Base-by-base conservation (phyloP, 2,888 invertebrate species). In the Rotaria socialis region DNA sequence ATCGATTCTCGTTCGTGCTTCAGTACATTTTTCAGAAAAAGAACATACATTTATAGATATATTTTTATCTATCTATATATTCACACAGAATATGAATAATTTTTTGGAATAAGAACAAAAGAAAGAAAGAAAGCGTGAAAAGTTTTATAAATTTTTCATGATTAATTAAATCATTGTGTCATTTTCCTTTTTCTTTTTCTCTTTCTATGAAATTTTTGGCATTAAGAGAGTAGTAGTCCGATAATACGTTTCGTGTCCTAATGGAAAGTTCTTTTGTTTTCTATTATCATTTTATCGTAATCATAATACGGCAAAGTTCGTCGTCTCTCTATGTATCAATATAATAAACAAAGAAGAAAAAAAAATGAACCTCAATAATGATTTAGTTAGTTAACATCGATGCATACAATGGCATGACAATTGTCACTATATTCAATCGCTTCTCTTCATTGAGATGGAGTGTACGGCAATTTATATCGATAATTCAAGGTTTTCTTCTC, bases 401-500 rank as follows among this genome's bases (percentile, higher is more conserved):
- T 67, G 27, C 6, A 27, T 41, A 35, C 41, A 35, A 41, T 35
- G 16, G 14, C 35, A 67, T 67, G 67, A 67, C 67, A 67, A 67
- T 67, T 35, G n/a, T 67, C 35, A 67, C 35, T 35, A 24, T 67
- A 24, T 24, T 22, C 56, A 56, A 56, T 24, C 24, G 56, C 24
- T 56, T 56, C 56, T 56, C 56, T 56, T 41, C 11, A 67, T 67
- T 67, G 35, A 67, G 67, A 67, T 67, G 1, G 16, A 67, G 67
- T 67, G 16, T 35, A 67, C 67, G 67, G 35, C 67, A 67, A 60
- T 19, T 67, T 67, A 14, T 27, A 67, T 27, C 41, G 67, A 67
- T 67, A 67, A 67, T 67, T 67, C 67, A 67, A 67, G 67, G 67
- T 67, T 67, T 67, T 67, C 19, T 41, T 35, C 27, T 41, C 19